These are phyloP conservation scores for Phrixothrix hirtus DNA, from an alignment of 2,888 invertebrate species.

Conservation along the genomic window DNA sequence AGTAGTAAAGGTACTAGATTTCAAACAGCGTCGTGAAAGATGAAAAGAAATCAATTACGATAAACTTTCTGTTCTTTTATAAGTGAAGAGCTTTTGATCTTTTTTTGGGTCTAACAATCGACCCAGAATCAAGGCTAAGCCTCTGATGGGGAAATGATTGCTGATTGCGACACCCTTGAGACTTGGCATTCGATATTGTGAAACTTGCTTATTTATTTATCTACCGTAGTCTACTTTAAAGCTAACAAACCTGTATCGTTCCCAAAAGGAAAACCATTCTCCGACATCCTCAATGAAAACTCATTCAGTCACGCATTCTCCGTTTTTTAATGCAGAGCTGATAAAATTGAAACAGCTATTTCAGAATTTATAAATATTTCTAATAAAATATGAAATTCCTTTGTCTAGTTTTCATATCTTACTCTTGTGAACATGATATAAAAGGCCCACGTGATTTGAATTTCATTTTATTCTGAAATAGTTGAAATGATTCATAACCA, in stretches of 20 bases:
- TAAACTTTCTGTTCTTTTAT: conserved; percentile 18
- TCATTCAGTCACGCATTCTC: background rate
- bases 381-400: too few relatives aligned
- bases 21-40: conserved; percentile 8
- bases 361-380: background rate
- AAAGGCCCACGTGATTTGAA: conserved; percentile 46
- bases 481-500: background rate
- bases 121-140: conserved; percentile 24
- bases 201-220: conserved; percentile 41
- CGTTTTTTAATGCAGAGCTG: background rate
- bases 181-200: conserved; percentile 36
- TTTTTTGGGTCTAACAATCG: conserved; percentile 23
- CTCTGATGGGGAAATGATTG: conserved; percentile 43
- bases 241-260: conserved; percentile 17
- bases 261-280: conserved; percentile 8
- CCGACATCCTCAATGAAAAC: background rate
- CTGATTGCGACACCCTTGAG: conserved; percentile 50
- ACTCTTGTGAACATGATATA: conserved; percentile 41
- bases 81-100: conserved; percentile 27
- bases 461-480: conserved; percentile 34
- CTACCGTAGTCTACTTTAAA: conserved; percentile 35
- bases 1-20: conserved; percentile 5
- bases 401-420: conserved; percentile 40
- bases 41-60: conserved; percentile 30
- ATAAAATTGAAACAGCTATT: conserved; percentile 3